A percentile compares a stretch with the other conserved stretches of the same genome.
Evolutionary conservation across 2,888 invertebrate genomes (phyloP).

Genomic region (Lasioglossum figueresi): DNA sequence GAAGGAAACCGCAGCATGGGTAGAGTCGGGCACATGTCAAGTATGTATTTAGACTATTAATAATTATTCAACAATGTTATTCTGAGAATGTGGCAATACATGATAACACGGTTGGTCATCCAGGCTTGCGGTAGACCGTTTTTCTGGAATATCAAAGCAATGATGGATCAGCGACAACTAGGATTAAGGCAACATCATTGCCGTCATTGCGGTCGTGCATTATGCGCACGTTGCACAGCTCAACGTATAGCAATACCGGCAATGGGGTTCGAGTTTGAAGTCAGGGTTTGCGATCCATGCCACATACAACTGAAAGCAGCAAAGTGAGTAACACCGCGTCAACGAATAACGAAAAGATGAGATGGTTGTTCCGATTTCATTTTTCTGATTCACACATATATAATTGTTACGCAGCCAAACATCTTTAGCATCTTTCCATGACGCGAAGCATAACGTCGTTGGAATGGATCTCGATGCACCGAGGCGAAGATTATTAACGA

Average conservation of each 20-base stretch:
- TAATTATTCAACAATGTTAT: not conserved
- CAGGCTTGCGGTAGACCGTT: slow-evolving; percentile 97
- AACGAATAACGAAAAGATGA: not conserved
- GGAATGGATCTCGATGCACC: slow-evolving; percentile 96
- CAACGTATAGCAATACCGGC: slow-evolving; percentile 95
- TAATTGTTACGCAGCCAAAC: slow-evolving; percentile 87
- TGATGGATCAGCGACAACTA: slow-evolving; percentile 98
- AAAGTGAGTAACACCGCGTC: slow-evolving; percentile 88
- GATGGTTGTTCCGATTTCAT: not conserved
- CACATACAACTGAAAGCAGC: slow-evolving; percentile 92
- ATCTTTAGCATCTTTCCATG: slow-evolving; percentile 97
- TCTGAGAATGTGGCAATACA: not conserved
- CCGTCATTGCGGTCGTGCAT: slow-evolving; percentile 97
- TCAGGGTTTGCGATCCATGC: slow-evolving; percentile 97
- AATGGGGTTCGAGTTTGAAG: slow-evolving; percentile 99
- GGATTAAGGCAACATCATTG: slow-evolving; percentile 96
- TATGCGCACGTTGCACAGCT: slow-evolving; percentile 96
- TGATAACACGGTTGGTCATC: slow-evolving; percentile 12
- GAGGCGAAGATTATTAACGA: slow-evolving; percentile 94
- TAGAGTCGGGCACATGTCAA: slow-evolving; percentile 94
- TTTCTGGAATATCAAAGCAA: slow-evolving; percentile 99
- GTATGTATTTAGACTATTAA: slow-evolving; percentile 63
- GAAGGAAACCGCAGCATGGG: slow-evolving; percentile 97
- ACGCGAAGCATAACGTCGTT: slow-evolving; percentile 95
- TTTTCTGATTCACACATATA: not conserved